Evolutionary conservation across 2,113 vertebrate genomes (phyloP).

Genomic region (Pogona vitticeps): DNA sequence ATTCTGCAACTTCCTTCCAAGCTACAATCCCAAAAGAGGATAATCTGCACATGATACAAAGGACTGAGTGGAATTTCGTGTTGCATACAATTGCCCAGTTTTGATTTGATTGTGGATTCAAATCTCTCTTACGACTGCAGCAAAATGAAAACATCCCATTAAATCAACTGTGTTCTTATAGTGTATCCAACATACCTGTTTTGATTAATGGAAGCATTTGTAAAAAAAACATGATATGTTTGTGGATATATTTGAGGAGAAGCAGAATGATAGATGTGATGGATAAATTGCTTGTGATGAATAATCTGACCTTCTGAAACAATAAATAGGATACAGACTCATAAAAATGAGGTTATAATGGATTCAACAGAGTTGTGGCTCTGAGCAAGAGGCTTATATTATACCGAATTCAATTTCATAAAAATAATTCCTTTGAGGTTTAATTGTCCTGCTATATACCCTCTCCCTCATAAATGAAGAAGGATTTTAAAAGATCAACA

Average conservation of each 20-base stretch:
- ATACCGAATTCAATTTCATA: neutral
- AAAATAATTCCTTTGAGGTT: neutral
- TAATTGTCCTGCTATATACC: neutral
- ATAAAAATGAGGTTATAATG: conserved; percentile 6
- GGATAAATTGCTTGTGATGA: conserved; percentile 5
- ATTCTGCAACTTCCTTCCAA: too few relatives aligned
- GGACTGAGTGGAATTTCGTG: too few relatives aligned
- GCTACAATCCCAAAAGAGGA: too few relatives aligned
- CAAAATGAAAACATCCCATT: neutral
- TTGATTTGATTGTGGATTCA: neutral
- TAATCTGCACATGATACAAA: too few relatives aligned
- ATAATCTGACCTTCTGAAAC: conserved; percentile 12
- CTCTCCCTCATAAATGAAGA: neutral
- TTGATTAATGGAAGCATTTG: conserved; percentile 16
- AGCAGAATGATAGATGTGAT: neutral
- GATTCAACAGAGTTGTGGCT: neutral
- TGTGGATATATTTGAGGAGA: conserved; percentile 10
- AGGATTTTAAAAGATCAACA: neutral
- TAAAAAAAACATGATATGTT: neutral
- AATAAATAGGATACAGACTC: conserved; percentile 6
- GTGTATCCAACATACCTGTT: neutral
- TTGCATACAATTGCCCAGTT: too few relatives aligned
- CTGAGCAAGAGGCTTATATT: neutral
- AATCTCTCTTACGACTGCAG: neutral
- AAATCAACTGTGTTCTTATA: neutral